A percentile compares a stretch with the other conserved stretches of the same genome.
These are phyloP conservation scores for Hermetia illucens DNA, from an alignment of 1,140 invertebrate species.

Conservation along the genomic window DNA sequence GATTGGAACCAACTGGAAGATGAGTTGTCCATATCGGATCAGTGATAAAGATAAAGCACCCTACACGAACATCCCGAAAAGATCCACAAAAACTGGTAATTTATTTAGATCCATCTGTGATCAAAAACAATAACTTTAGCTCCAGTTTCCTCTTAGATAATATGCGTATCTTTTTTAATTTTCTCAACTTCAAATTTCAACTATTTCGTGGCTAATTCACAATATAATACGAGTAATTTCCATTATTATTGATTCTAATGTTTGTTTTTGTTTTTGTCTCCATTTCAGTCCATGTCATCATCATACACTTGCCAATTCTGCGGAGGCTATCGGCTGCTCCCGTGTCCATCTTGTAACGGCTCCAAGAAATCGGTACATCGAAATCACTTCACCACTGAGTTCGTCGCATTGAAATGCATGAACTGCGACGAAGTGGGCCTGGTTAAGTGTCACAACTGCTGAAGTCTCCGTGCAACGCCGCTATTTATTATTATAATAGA, in stretches of 20 bases:
- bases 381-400: constrained; percentile 87
- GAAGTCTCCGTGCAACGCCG: too few species aligned
- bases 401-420: constrained; percentile 91
- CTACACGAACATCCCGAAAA: too few species aligned
- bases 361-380: constrained; percentile 89
- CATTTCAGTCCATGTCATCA: constrained; percentile 57
- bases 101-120: too few species aligned
- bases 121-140: too few species aligned
- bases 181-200: not conserved
- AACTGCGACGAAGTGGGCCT: constrained; percentile 90
- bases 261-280: constrained; percentile 13
- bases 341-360: constrained; percentile 81
- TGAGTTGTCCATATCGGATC: too few species aligned
- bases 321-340: constrained; percentile 78
- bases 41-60: too few species aligned
- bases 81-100: too few species aligned
- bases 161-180: not conserved
- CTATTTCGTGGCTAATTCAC: not conserved
- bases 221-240: not conserved
- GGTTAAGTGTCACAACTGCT: constrained; percentile 70
- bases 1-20: too few species aligned
- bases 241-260: constrained; percentile 2
- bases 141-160: too few species aligned
- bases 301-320: constrained; percentile 71
- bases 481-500: too few species aligned